Evolutionary conservation across 2,113 vertebrate genomes (phyloP).

Genomic region (Passer montanus): DNA sequence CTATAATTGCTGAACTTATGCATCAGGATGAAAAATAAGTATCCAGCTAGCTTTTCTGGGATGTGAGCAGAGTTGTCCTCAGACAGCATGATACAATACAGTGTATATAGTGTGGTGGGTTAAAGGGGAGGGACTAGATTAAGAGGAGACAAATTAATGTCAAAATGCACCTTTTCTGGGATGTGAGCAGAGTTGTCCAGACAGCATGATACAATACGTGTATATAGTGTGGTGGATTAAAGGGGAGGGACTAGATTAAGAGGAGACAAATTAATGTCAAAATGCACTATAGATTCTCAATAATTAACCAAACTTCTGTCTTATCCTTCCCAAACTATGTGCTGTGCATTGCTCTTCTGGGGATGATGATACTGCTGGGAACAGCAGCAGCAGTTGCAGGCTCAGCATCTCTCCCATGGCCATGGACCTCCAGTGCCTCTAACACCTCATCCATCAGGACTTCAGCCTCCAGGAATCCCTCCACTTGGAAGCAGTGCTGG

Average conservation of each 20-base stretch:
- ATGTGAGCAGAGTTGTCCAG: not conserved
- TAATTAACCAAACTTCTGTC: constrained; percentile 41
- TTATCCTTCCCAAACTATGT: constrained; percentile 18
- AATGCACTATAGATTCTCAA: not conserved
- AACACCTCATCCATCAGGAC: constrained; percentile 91
- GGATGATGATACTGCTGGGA: constrained; percentile 3
- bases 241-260: not conserved
- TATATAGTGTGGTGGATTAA: not conserved
- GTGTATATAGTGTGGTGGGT: not conserved
- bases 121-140: not conserved
- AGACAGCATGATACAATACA: not conserved
- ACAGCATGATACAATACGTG: not conserved
- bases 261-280: not conserved
- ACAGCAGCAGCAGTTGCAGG: constrained; percentile 86
- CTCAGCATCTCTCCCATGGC: constrained; percentile 91
- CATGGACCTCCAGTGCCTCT: constrained; percentile 92
- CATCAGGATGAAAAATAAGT: not conserved
- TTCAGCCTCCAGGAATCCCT: constrained; percentile 87
- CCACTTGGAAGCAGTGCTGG: constrained; percentile 90
- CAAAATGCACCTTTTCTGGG: not conserved
- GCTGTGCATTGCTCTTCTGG: not conserved
- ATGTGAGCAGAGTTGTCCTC: not conserved
- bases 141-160: not conserved
- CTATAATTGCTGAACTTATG: not conserved
- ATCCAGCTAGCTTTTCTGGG: not conserved